Evolutionary conservation across 2,797 vertebrate genomes (phyloP).

Genomic region (Cyclopterus lumpus): DNA sequence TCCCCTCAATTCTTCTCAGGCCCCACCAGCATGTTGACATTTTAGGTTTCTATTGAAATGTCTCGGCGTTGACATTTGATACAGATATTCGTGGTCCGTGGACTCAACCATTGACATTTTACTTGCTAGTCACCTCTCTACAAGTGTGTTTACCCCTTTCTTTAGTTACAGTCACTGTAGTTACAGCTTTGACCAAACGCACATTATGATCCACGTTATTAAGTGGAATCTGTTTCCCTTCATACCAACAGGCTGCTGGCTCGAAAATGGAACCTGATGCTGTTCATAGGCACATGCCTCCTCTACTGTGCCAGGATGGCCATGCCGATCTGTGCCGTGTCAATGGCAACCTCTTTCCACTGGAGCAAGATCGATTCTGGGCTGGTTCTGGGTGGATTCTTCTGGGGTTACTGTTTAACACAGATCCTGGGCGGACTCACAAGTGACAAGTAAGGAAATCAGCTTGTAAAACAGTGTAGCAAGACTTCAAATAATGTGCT

Average conservation of each 20-base stretch:
- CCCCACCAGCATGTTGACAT: neutral
- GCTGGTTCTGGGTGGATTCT: conserved; percentile 90
- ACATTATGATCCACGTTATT: neutral
- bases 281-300: conserved; percentile 90
- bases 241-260: conserved; percentile 57
- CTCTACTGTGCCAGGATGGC: conserved; percentile 89
- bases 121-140: neutral
- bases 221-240: neutral
- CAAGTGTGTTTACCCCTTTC: neutral
- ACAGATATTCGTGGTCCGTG: neutral
- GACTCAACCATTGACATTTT: too few species aligned
- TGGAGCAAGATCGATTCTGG: conserved; percentile 93
- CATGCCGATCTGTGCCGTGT: conserved; percentile 86
- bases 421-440: conserved; percentile 90
- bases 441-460: conserved; percentile 84
- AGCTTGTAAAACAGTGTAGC: neutral
- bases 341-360: conserved; percentile 85
- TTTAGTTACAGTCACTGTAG: neutral
- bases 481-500: neutral
- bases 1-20: neutral
- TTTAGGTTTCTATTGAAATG: neutral
- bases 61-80: neutral
- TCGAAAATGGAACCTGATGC: conserved; percentile 82
- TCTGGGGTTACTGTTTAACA: conserved; percentile 94
- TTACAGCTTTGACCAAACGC: too few species aligned